Percentiles rank a stretch among this genome's conserved stretches.
phyloP scores from a whole-genome alignment of 2,888 invertebrate species.

The Epinotia ramella region DNA sequence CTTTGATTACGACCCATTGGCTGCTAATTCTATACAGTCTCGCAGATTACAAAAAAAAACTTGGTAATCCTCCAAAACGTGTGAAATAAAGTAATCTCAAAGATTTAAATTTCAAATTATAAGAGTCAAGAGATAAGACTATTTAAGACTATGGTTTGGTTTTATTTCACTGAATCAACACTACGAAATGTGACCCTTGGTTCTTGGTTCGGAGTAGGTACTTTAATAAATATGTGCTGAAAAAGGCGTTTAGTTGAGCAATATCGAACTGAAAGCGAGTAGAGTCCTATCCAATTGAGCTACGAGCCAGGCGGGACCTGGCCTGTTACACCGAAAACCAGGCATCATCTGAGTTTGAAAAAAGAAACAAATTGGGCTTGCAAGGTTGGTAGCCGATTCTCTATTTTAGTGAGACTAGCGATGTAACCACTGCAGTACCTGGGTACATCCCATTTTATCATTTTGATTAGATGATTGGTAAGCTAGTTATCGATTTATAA shows the following conservation, averaged over 20 bases:
- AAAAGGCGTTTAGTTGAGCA: constrained; percentile 24
- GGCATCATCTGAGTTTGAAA: constrained; percentile 1
- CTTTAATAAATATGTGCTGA: too few species aligned
- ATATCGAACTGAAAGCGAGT: constrained; percentile 2
- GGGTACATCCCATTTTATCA: too few species aligned
- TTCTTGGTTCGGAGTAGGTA: too few species aligned
- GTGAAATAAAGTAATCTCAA: too few species aligned
- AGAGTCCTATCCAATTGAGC: constrained; percentile 15
- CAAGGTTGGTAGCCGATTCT: too few species aligned
- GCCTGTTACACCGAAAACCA: background rate
- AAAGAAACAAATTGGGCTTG: background rate
- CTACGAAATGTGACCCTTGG: background rate
- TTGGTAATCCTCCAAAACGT: background rate
- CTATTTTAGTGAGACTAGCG: too few species aligned
- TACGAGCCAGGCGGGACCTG: background rate
- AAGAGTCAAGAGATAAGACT: background rate
- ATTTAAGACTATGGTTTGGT: background rate
- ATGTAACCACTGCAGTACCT: too few species aligned
- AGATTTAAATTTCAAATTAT: background rate
- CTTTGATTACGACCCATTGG: background rate
- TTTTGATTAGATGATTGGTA: too few species aligned
- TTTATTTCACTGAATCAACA: background rate
- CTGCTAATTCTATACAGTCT: background rate
- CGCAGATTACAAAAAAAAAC: constrained; percentile 12
- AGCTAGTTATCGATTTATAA: too few species aligned